phyloP scores from a whole-genome alignment of 2,888 invertebrate genomes.

The Epiblema foenella region DNA sequence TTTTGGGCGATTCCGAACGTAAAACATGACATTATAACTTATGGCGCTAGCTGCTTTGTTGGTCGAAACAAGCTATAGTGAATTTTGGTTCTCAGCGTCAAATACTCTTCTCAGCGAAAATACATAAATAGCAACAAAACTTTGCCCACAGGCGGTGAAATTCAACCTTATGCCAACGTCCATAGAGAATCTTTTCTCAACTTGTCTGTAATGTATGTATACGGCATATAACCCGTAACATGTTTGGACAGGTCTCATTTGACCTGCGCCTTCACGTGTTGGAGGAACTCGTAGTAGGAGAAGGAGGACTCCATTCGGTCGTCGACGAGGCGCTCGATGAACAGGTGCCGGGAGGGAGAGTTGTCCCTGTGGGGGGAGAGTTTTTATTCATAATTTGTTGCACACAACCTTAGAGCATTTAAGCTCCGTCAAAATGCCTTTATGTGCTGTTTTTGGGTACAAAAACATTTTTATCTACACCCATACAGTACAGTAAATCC shows the following conservation, averaged over 20 bases:
- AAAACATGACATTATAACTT: neutral
- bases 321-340: constrained; percentile 96
- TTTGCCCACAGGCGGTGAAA: too few species aligned
- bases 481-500: too few species aligned
- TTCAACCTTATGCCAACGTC: too few species aligned
- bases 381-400: constrained; percentile 5
- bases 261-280: constrained; percentile 95
- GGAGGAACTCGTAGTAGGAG: constrained; percentile 99
- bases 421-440: too few species aligned
- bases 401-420: too few species aligned
- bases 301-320: constrained; percentile 97
- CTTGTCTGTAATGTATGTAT: neutral
- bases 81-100: constrained; percentile 4
- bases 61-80: neutral
- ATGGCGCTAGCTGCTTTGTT: too few species aligned
- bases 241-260: constrained; percentile 85
- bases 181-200: too few species aligned
- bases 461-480: too few species aligned
- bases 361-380: constrained; percentile 90
- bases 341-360: constrained; percentile 91
- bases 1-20: neutral
- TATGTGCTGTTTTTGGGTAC: too few species aligned
- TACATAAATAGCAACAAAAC: neutral
- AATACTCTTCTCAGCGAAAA: neutral
- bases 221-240: neutral